These are phyloP conservation scores for Tortricodes alternella DNA, from an alignment of 2,888 invertebrate genomes.

Conservation along the genomic window DNA sequence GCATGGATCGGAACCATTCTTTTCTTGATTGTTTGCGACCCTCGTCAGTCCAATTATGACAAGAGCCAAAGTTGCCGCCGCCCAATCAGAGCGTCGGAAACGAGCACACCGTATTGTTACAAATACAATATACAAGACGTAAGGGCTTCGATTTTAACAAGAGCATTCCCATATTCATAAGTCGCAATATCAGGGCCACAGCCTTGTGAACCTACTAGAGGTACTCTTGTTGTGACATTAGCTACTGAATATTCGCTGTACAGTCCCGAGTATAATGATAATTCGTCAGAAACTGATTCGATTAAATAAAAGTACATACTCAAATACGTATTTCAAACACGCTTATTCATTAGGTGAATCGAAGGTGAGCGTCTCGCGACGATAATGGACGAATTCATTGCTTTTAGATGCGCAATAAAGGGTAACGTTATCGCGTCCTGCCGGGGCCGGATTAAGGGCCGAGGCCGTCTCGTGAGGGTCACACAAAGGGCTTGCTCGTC, in stretches of 20 bases:
- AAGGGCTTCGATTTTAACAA: not conserved
- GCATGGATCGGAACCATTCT: conserved; percentile 59
- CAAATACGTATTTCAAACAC: conserved; percentile 16
- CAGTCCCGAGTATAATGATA: not conserved
- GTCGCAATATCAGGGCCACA: not conserved
- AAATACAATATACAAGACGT: not conserved
- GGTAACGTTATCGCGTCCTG: conserved; percentile 47
- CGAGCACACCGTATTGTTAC: conserved; percentile 8
- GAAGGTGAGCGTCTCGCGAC: conserved; percentile 40
- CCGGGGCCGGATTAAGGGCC: conserved; percentile 44
- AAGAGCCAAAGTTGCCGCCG: conserved; percentile 24
- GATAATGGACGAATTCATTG: conserved; percentile 41
- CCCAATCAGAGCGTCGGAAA: conserved; percentile 14
- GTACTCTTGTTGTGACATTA: no score
- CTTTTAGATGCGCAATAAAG: conserved; percentile 50
- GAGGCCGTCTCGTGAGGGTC: conserved; percentile 54
- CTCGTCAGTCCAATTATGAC: conserved; percentile 65
- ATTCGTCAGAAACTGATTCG: not conserved
- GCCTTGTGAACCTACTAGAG: not conserved
- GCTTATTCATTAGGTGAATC: conserved; percentile 37
- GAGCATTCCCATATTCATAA: not conserved
- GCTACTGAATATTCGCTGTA: not conserved
- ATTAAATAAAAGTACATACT: conserved; percentile 13
- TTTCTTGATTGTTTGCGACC: conserved; percentile 44
- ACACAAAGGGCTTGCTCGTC: conserved; percentile 54